Evolutionary conservation across 2,797 vertebrate species (phyloP).

Genomic region (Leptoclinus maculatus): DNA sequence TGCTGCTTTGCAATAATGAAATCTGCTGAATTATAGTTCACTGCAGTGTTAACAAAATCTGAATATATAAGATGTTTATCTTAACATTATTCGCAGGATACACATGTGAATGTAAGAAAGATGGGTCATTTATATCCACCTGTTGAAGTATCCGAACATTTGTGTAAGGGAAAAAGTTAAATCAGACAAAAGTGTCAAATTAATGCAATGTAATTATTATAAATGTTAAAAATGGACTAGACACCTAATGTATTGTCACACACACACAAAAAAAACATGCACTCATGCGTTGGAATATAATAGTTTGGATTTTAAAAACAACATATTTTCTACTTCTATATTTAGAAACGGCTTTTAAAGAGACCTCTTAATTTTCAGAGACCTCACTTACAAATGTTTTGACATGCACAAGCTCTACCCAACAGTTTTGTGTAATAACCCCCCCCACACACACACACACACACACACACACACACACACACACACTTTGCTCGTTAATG

Average conservation of each 20-base stretch:
- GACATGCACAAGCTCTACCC: slow-evolving; percentile 55
- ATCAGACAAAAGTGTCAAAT: neutral
- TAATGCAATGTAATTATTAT: neutral
- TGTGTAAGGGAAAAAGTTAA: neutral
- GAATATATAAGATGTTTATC: neutral
- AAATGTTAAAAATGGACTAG: neutral
- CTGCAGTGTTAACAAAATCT: neutral
- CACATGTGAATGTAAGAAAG: neutral
- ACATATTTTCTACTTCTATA: neutral
- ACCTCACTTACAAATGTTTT: slow-evolving; percentile 51
- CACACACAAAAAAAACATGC: neutral
- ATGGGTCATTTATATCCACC: neutral
- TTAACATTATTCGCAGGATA: neutral
- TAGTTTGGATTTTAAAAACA: neutral
- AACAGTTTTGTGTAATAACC: slow-evolving; percentile 33
- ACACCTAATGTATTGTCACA: neutral
- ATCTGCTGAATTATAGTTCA: neutral
- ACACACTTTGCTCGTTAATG: slow-evolving; percentile 55
- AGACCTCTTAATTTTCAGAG: slow-evolving; percentile 15
- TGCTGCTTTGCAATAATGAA: neutral
- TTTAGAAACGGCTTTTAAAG: neutral
- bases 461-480: too few relatives aligned
- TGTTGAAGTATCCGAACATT: neutral
- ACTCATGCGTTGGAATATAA: neutral
- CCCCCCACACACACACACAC: neutral